A percentile compares a stretch with the other conserved stretches of the same genome.
These are phyloP conservation scores for Pomacea canaliculata DNA, from an alignment of 2,888 invertebrate genomes.

Conservation along the genomic window DNA sequence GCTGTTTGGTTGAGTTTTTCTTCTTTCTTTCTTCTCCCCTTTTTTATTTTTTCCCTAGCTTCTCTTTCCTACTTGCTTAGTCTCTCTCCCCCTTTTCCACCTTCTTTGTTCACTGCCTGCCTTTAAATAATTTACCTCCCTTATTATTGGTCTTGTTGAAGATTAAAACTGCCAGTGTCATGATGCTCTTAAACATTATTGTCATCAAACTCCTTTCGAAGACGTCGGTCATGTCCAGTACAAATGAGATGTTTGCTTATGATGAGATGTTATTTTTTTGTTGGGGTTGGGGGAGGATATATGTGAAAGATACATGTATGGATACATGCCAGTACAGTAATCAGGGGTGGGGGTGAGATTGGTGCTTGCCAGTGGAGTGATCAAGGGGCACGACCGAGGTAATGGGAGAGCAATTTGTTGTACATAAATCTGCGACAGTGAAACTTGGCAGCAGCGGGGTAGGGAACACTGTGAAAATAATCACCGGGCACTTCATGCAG, in stretches of 20 bases:
- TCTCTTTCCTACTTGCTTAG: conserved; percentile 1
- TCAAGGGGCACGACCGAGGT: background rate
- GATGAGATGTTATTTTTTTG: too few relatives aligned
- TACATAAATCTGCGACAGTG: background rate
- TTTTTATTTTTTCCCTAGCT: conserved; percentile 1
- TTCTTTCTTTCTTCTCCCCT: conserved; percentile 20
- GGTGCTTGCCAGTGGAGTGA: background rate
- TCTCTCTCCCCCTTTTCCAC: conserved; percentile 10
- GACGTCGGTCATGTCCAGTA: too few relatives aligned
- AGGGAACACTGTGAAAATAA: too few relatives aligned
- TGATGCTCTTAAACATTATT: too few relatives aligned
- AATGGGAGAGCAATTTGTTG: background rate
- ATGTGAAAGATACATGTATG: too few relatives aligned
- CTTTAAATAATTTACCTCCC: conserved; percentile 7
- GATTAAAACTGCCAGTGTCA: too few relatives aligned
- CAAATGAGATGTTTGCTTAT: too few relatives aligned
- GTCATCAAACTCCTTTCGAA: too few relatives aligned
- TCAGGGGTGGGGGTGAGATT: too few relatives aligned
- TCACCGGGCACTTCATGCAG: too few relatives aligned
- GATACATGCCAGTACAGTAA: too few relatives aligned
- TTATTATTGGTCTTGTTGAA: background rate
- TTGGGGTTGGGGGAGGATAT: too few relatives aligned
- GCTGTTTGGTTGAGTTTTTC: background rate
- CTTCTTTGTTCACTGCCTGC: background rate
- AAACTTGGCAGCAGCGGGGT: background rate